Conservation (phyloP, 2,113 vertebrate genomes). For the Rhinopomastus cyanomelas region DNA sequence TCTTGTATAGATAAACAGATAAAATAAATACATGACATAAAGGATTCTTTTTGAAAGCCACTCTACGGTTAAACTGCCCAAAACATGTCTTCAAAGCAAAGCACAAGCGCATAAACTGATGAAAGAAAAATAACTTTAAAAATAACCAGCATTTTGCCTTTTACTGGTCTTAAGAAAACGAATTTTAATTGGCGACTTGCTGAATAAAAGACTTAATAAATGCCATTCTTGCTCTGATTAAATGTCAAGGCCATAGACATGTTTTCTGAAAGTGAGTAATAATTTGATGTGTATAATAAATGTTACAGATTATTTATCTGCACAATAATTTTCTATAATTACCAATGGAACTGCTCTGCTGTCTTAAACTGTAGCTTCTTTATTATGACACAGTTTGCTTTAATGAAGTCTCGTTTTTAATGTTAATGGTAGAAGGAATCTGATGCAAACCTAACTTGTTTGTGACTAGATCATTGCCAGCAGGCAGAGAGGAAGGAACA, state of each 20-base stretch:
- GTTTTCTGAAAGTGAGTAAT: constrained; percentile 57
- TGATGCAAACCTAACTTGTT: not conserved
- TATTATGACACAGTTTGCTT: not conserved
- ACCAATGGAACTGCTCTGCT: not conserved
- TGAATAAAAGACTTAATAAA: constrained; percentile 56
- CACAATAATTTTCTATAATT: not conserved
- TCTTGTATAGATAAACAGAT: not conserved
- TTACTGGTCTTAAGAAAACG: constrained; percentile 16
- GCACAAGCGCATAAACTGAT: not conserved
- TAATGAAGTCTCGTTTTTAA: not conserved
- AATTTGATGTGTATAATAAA: constrained; percentile 42
- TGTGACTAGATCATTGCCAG: not conserved
- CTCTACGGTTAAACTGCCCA: not conserved
- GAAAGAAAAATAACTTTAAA: not conserved
- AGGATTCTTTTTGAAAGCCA: not conserved
- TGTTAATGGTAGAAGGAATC: not conserved
- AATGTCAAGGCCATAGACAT: constrained; percentile 60
- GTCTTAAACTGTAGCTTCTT: not conserved
- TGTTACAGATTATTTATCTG: not conserved
- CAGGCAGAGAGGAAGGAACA: not conserved
- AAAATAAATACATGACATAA: not conserved
- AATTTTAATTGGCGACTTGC: constrained; percentile 19
- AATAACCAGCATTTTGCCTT: constrained; percentile 27
- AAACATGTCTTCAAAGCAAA: constrained; percentile 11
- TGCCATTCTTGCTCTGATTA: constrained; percentile 62